Conservation (phyloP, 2,113 vertebrate species). For the Elephas maximus region DNA sequence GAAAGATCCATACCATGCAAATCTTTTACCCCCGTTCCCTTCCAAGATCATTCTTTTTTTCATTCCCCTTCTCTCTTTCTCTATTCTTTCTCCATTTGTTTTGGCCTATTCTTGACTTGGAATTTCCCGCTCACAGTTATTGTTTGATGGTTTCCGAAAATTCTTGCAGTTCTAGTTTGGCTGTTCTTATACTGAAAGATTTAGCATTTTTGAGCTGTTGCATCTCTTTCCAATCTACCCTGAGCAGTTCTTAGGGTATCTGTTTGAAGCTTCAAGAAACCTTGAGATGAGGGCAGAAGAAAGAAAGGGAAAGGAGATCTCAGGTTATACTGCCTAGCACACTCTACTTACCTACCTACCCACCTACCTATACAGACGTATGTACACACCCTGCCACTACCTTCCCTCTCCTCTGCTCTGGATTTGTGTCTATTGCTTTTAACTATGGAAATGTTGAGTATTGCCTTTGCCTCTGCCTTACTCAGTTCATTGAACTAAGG, state of each 20-base stretch:
- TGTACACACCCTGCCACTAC: neutral
- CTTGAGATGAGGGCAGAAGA: neutral
- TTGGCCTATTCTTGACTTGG: neutral
- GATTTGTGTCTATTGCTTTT: neutral
- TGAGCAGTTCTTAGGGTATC: neutral
- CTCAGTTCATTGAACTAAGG: neutral
- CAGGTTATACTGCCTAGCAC: neutral
- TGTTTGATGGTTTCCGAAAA: slow-evolving; percentile 1
- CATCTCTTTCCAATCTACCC: neutral
- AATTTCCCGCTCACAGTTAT: neutral
- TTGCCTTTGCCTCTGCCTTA: neutral
- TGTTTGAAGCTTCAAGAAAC: slow-evolving; percentile 19
- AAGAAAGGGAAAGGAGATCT: slow-evolving; percentile 19
- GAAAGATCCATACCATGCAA: neutral
- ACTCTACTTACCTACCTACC: neutral
- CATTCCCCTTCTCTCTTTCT: rapidly evolving
- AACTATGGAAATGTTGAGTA: neutral
- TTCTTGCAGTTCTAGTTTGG: neutral
- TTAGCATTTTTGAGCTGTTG: neutral
- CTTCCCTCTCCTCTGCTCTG: neutral
- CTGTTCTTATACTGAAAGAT: neutral
- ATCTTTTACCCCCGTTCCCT: neutral
- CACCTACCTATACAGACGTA: neutral
- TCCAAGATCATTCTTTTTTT: neutral
- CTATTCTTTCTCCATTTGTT: neutral